These are phyloP conservation scores for Carassius auratus DNA, from an alignment of 2,113 vertebrate genomes.

Conservation along the genomic window DNA sequence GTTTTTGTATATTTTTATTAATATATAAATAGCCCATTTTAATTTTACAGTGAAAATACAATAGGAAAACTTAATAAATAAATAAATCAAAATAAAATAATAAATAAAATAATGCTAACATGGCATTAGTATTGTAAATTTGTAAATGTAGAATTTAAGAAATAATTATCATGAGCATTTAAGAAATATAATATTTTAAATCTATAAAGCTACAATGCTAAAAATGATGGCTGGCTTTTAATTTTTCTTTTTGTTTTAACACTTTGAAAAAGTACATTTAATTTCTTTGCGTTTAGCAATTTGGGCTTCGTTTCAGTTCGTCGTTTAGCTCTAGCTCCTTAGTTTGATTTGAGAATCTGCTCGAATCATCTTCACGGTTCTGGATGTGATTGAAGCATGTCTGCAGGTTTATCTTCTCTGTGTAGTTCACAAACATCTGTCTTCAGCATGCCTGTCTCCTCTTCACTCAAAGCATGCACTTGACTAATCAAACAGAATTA, in stretches of 20 bases:
- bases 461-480: constrained; percentile 3
- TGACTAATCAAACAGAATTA: constrained; percentile 15
- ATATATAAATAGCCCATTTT: too few relatives aligned
- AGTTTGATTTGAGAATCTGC: neutral
- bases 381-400: neutral
- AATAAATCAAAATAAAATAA: too few relatives aligned
- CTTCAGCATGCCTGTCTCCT: constrained; percentile 1
- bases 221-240: too few relatives aligned
- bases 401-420: neutral
- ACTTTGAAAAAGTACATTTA: too few relatives aligned
- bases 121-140: too few relatives aligned
- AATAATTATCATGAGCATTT: neutral
- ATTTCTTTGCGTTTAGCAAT: neutral
- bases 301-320: neutral
- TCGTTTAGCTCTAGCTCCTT: neutral
- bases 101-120: too few relatives aligned
- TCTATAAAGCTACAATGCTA: too few relatives aligned
- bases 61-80: too few relatives aligned
- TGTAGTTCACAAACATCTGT: neutral
- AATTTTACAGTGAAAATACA: too few relatives aligned
- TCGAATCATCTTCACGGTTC: neutral
- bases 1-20: too few relatives aligned
- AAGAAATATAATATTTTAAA: neutral
- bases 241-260: too few relatives aligned
- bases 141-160: too few relatives aligned